Evolutionary conservation across 2,888 invertebrate species (phyloP), one percentile per base, ranked within the genome.

Genomic region (Lasioglossum calceatum): DNA sequence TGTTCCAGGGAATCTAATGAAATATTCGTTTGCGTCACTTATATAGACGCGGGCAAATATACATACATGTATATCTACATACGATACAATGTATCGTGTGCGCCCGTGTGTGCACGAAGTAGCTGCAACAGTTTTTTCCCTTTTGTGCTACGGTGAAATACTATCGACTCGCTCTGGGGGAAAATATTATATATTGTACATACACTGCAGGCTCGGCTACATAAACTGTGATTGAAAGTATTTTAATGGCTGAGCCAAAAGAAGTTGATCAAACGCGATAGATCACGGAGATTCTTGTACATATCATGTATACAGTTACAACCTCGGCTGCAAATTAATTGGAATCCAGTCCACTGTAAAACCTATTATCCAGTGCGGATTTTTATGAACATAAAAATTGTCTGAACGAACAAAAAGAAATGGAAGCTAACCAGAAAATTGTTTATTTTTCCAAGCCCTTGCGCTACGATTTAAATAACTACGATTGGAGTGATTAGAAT

Each of bases 11-110:
- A 47, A 72, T 50, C 61, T 36, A 81, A 58, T 58, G 77, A 81
- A 77, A 71, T 81, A 71, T 77, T 77, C 72, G 23, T 76, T 58
- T 70, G 19, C 67, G 77, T 72, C 81, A 36, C 47, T 77, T 70
- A 70, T 50, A 70, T 27, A 47, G 39, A 44, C 54, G 3, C 67
- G 42, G 23, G 19, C 19, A 23, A 8, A 54, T 54, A 54, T 23
- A 54, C 2, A 54, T 23, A 50, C 8, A 50, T 5, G 23, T 23
- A 50, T 50, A 50, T 23, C 0, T 50, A 50, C 16, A 27, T 27
- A 27, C 16, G 4, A 10, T 23, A 39, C 39, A 42, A 10, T 42
- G 42, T 42, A 61, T n/a, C 61, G 27, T 14, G 27, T 2, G 32
- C 32, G 14, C 16, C 16, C 64, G 16, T 27, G 64, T 64, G 32